phyloP scores from a whole-genome alignment of 1,140 invertebrate species.

The Aphelinus certus region DNA sequence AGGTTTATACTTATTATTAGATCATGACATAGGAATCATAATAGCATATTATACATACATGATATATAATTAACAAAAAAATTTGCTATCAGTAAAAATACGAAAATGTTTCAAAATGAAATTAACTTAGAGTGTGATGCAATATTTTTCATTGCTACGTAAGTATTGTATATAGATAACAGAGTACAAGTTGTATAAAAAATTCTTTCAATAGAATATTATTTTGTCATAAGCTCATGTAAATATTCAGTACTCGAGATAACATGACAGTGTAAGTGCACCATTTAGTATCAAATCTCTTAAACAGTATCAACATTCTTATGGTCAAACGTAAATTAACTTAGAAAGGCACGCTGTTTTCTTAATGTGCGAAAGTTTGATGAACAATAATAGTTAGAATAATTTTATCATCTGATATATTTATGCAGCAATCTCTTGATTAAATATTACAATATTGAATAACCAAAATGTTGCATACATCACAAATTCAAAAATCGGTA shows the following conservation, averaged over 20 bases:
- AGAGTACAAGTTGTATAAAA: constrained; percentile 12
- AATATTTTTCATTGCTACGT: constrained; percentile 2
- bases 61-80: background rate
- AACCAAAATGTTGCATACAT: too few relatives aligned
- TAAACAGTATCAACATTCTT: constrained; percentile 4
- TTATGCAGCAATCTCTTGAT: too few relatives aligned
- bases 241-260: background rate
- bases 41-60: background rate
- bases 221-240: background rate
- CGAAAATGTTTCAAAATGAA: background rate
- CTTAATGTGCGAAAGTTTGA: constrained; percentile 10
- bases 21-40: background rate
- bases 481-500: too few relatives aligned
- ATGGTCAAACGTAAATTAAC: constrained; percentile 23
- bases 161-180: background rate
- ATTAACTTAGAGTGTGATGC: constrained; percentile 5
- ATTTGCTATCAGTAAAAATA: background rate
- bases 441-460: too few relatives aligned
- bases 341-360: constrained; percentile 33
- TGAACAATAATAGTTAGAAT: constrained; percentile 10
- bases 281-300: constrained; percentile 26
- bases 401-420: background rate
- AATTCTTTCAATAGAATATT: background rate
- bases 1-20: background rate
- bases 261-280: constrained; percentile 7